A percentile compares a stretch with the other conserved stretches of the same genome.
Conservation (phyloP, 2,888 invertebrate species). For the Cataglyphis rosenhaueri region DNA sequence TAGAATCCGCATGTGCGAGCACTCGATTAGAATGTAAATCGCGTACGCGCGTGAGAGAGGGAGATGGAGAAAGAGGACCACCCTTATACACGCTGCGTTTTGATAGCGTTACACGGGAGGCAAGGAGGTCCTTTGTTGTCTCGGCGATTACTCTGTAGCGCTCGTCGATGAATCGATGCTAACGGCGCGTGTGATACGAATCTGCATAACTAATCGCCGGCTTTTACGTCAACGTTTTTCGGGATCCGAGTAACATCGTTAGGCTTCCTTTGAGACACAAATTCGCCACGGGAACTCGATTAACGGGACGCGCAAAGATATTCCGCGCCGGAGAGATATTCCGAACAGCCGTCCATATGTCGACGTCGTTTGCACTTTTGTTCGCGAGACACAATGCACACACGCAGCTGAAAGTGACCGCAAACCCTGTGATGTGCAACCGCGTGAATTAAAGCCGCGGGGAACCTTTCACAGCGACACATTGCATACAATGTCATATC, state of each 20-base stretch:
- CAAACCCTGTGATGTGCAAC: not conserved
- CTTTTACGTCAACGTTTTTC: conserved; percentile 60
- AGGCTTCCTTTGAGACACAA: conserved; percentile 60
- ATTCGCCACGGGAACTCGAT: conserved; percentile 52
- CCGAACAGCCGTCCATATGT: not conserved
- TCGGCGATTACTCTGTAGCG: conserved; percentile 27
- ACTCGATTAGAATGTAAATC: conserved; percentile 51
- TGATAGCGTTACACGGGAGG: conserved; percentile 43
- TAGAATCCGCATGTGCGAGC: conserved; percentile 34
- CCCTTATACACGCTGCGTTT: conserved; percentile 27
- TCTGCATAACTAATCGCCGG: conserved; percentile 74
- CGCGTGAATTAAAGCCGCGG: conserved; percentile 21
- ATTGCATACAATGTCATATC: conserved; percentile 18
- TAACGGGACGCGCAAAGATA: conserved; percentile 39
- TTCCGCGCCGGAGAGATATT: not conserved
- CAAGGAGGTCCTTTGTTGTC: conserved; percentile 64
- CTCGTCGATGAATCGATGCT: conserved; percentile 71
- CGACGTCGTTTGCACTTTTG: conserved; percentile 39
- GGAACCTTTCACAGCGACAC: not conserved
- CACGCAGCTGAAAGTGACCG: conserved; percentile 4
- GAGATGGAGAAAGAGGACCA: not conserved
- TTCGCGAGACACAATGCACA: conserved; percentile 9
- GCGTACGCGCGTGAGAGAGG: not conserved
- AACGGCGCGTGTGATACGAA: conserved; percentile 74
- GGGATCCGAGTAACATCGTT: conserved; percentile 48